Base-by-base conservation (phyloP, 2,797 vertebrate species). In the Champsocephalus gunnari region DNA sequence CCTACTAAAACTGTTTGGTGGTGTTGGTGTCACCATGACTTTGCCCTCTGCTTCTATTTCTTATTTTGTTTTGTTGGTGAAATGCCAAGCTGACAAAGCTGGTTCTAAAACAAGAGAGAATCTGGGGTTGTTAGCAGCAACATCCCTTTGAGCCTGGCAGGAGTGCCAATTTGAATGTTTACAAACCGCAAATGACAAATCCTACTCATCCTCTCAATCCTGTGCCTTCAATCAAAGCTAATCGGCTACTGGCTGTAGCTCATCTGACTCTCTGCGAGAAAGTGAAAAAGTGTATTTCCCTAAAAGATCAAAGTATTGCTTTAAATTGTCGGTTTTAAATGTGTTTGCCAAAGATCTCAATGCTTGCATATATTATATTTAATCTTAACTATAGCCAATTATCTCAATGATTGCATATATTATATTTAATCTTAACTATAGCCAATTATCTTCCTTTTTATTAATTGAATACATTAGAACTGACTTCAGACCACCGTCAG, bases 401-500 rank as follows among this genome's bases (percentile, higher is more conserved):
- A 0, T 55, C 47, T 47, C 21, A 21, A 21, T 21, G 21, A 2
- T 21, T 21, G 21, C 21, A 21, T 21, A 21, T 21, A 21, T 21
- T 21, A 21, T 21, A 21, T 21, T 21, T 21, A 21, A 21, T 21
- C 21, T 21, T 21, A 21, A 24, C 24, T 24, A 24, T 24, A 24
- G 7, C 38, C 1, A 56, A n/a, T 24, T 2, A 0, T 55, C 47
- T 47, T 50, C 32, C 54, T 4, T 12, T 13, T 13, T 21, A 16
- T 3, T 9, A 32, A 38, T 11, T 75, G 4, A 57, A 63, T 50
- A 16, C 12, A 55, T 59, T 21, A 61, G 14, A 58, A 58, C 17
- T 66, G 19, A 65, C 4, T 32, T 72, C 21, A 67, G 24, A 61
- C 65, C 13, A 21, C 24, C 55, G 41, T 72, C 45, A 57, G 48